Percentiles rank a stretch among this genome's conserved stretches.
Conservation (phyloP, 2,797 vertebrate genomes). For the Mastacembelus armatus region DNA sequence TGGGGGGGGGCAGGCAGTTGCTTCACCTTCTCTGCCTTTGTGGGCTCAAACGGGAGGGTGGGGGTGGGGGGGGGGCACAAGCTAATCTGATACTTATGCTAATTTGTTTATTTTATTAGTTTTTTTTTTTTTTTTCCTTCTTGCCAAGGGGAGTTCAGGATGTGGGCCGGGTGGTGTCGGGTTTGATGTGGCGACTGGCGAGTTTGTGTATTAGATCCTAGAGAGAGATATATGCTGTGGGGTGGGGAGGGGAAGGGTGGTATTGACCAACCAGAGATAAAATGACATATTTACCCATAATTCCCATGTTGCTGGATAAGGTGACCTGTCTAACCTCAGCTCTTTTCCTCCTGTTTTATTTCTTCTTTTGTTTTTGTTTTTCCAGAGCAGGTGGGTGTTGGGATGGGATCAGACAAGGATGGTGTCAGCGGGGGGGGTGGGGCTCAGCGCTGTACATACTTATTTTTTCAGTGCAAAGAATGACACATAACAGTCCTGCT, state of each 20-base stretch:
- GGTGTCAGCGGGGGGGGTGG: slow-evolving; percentile 9
- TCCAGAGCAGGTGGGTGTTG: slow-evolving; percentile 51
- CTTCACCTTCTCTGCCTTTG: slow-evolving; percentile 76
- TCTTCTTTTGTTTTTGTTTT: slow-evolving; percentile 35
- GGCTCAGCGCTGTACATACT: slow-evolving; percentile 83
- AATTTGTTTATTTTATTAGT: slow-evolving; percentile 78
- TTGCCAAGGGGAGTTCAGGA: slow-evolving; percentile 50
- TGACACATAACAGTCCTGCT: slow-evolving; percentile 47
- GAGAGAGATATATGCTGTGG: slow-evolving; percentile 66
- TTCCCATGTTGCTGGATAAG: slow-evolving; percentile 74
- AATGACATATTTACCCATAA: slow-evolving; percentile 69
- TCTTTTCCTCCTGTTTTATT: slow-evolving; percentile 55
- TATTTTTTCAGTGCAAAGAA: slow-evolving; percentile 78
- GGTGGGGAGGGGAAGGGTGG: neutral
- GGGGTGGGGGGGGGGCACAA: slow-evolving; percentile 21
- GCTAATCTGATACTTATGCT: slow-evolving; percentile 79
- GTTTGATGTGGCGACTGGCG: slow-evolving; percentile 40
- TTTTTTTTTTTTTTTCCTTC: slow-evolving; percentile 72
- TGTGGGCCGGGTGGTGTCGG: slow-evolving; percentile 10
- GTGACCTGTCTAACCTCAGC: slow-evolving; percentile 74
- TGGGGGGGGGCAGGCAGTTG: slow-evolving; percentile 41
- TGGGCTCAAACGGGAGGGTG: slow-evolving; percentile 24
- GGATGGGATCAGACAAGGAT: neutral
- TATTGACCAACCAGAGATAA: slow-evolving; percentile 45
- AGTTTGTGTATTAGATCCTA: slow-evolving; percentile 73